Percentiles rank a stretch among this genome's conserved stretches.
Conservation (phyloP, 2,797 vertebrate genomes). For the Chloroceryle amazona region DNA sequence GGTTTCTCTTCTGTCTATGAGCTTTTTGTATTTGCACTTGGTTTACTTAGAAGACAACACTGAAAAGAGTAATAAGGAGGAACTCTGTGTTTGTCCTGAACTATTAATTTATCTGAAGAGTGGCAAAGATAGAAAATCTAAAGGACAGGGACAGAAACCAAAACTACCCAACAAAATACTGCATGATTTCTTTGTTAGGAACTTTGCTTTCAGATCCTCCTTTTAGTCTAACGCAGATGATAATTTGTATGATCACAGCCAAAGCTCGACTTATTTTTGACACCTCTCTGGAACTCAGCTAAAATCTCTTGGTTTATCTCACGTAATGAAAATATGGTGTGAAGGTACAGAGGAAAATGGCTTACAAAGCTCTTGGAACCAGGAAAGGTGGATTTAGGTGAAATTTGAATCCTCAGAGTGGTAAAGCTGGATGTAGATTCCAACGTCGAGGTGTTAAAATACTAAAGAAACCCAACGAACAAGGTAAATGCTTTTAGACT, state of each 20-base stretch:
- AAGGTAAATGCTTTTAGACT: background rate
- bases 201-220: background rate
- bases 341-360: background rate
- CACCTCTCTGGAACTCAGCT: background rate
- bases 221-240: background rate
- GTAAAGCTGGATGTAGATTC: background rate
- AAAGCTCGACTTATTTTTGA: background rate
- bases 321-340: background rate
- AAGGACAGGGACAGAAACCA: background rate
- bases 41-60: background rate
- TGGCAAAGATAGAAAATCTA: background rate
- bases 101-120: background rate
- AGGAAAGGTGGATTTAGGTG: background rate
- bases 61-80: background rate
- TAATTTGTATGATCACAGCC: background rate
- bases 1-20: background rate
- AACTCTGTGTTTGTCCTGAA: background rate
- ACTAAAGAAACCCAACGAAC: background rate
- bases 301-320: background rate
- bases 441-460: background rate
- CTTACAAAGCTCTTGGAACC: fast-evolving
- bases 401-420: background rate
- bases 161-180: background rate
- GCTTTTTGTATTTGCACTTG: background rate
- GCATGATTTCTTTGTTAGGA: background rate